Conservation (phyloP, 2,113 vertebrate genomes). For the Columba livia region DNA sequence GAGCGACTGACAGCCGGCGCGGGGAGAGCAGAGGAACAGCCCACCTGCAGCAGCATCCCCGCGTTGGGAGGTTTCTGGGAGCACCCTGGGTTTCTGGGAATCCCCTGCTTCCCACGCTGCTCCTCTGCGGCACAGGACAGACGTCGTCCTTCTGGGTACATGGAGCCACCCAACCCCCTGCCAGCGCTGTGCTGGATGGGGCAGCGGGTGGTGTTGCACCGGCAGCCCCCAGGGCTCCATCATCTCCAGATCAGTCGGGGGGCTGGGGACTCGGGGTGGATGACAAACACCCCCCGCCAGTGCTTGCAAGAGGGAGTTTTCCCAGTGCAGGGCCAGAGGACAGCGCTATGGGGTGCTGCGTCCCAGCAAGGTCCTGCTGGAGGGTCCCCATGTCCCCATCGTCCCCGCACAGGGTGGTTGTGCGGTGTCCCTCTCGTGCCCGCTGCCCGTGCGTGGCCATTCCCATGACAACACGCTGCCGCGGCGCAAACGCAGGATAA, state of each 20-base stretch:
- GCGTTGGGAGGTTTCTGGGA: too few species aligned
- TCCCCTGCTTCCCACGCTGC: too few species aligned
- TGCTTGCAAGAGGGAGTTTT: background rate
- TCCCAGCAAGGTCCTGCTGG: background rate
- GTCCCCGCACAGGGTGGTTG: accelerated
- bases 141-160: too few species aligned
- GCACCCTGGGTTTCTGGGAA: too few species aligned
- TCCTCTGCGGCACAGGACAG: too few species aligned
- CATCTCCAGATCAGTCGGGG: accelerated
- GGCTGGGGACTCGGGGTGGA: accelerated
- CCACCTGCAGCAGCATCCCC: too few species aligned
- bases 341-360: background rate
- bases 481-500: too few species aligned
- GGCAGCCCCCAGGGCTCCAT: background rate
- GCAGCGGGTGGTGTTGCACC: too few species aligned
- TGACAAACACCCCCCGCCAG: accelerated
- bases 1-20: too few species aligned
- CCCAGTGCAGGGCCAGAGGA: accelerated
- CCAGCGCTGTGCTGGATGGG: too few species aligned
- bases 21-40: too few species aligned
- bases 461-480: background rate
- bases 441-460: background rate
- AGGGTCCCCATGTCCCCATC: background rate
- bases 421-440: background rate
- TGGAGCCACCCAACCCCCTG: too few species aligned